These are phyloP conservation scores for Platichthys flesus DNA, from an alignment of 2,113 vertebrate species.

Conservation along the genomic window DNA sequence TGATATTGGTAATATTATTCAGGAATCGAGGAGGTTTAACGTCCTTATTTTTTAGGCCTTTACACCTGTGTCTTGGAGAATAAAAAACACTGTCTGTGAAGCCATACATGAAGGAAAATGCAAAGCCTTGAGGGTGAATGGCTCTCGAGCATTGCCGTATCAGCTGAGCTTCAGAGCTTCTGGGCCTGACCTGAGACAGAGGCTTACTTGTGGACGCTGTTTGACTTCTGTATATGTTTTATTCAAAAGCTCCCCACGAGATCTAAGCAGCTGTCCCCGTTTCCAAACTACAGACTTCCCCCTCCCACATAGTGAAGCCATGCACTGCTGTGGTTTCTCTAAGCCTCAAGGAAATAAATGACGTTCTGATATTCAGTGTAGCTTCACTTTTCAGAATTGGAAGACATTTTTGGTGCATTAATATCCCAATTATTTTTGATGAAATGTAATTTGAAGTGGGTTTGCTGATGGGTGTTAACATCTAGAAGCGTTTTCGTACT, in stretches of 20 bases:
- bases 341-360: conserved; percentile 42
- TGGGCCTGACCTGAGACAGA: conserved; percentile 61
- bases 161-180: conserved; percentile 44
- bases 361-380: conserved; percentile 29
- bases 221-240: conserved; percentile 72
- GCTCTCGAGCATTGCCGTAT: conserved; percentile 21
- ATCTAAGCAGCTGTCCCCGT: conserved; percentile 66
- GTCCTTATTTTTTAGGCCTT: not conserved
- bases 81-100: not conserved
- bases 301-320: conserved; percentile 30
- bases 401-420: conserved; percentile 15
- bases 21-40: not conserved
- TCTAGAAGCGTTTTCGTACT: not conserved
- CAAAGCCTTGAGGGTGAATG: not conserved
- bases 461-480: conserved; percentile 18
- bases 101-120: not conserved
- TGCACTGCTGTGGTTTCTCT: conserved; percentile 39
- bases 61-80: not conserved
- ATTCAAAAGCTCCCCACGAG: conserved; percentile 69
- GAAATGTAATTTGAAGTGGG: conserved; percentile 36
- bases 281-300: conserved; percentile 34
- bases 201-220: conserved; percentile 67
- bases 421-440: conserved; percentile 9
- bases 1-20: conserved; percentile 25
- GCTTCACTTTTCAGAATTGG: conserved; percentile 2